A percentile compares a stretch with the other conserved stretches of the same genome.
These are phyloP conservation scores for Pristionchus entomophagus DNA, from an alignment of 2,888 invertebrate species.

Conservation along the genomic window DNA sequence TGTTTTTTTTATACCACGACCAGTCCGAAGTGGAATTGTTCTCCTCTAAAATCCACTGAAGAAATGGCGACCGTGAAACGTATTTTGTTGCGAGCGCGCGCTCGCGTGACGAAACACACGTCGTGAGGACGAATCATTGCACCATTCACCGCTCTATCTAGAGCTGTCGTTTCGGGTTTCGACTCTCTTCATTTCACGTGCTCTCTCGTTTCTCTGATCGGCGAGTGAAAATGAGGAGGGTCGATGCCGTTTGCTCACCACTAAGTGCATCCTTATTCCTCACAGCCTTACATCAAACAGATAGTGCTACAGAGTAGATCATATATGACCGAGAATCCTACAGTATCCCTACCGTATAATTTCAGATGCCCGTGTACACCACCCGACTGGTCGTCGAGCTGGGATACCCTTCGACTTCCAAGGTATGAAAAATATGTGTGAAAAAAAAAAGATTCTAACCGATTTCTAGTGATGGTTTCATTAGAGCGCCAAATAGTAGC, in stretches of 20 bases:
- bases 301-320: not conserved
- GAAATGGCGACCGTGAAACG: not conserved
- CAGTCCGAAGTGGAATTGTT: not conserved
- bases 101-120: not conserved
- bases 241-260: no score
- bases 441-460: no score
- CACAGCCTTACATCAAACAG: no score
- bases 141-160: not conserved
- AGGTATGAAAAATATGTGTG: no score
- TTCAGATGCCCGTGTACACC: slow-evolving; percentile 46
- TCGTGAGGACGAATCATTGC: slow-evolving; percentile 21
- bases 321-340: not conserved
- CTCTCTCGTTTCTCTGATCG: no score
- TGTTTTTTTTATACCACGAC: no score
- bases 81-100: not conserved
- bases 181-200: no score
- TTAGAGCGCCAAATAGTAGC: not conserved
- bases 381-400: slow-evolving; percentile 63
- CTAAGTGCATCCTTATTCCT: no score
- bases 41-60: no score
- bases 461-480: no score
- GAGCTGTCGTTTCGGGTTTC: no score
- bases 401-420: slow-evolving; percentile 61
- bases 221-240: no score
- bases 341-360: not conserved